These are phyloP conservation scores for Ophion slaviceki DNA, from an alignment of 2,888 invertebrate species.

Conservation along the genomic window DNA sequence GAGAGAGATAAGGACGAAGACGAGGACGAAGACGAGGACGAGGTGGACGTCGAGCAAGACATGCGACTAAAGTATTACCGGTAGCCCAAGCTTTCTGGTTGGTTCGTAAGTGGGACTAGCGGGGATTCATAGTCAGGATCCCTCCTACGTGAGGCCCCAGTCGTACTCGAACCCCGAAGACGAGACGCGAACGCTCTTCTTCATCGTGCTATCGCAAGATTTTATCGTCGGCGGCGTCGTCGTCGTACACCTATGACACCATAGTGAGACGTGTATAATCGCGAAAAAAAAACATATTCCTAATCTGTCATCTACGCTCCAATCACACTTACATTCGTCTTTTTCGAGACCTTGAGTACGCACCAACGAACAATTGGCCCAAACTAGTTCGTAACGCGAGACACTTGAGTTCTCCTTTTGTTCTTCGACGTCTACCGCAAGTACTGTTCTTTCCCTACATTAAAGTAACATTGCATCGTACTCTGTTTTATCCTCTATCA, in stretches of 20 bases:
- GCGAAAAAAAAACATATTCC: neutral
- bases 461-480: no score
- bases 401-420: no score
- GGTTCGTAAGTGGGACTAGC: constrained; percentile 84
- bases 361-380: no score
- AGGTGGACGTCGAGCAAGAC: constrained; percentile 73
- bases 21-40: constrained; percentile 67
- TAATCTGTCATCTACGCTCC: neutral
- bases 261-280: constrained; percentile 3
- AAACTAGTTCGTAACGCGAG: no score
- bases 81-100: constrained; percentile 79
- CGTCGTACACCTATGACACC: neutral
- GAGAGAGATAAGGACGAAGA: constrained; percentile 38
- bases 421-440: no score
- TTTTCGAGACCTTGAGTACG: no score
- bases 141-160: constrained; percentile 82
- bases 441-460: no score
- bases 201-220: constrained; percentile 62
- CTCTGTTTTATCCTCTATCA: no score
- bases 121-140: constrained; percentile 83
- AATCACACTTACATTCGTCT: no score
- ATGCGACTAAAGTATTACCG: constrained; percentile 78
- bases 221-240: constrained; percentile 1
- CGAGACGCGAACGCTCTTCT: constrained; percentile 74
- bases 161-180: constrained; percentile 80